phyloP scores from a whole-genome alignment of 1,140 invertebrate genomes.

The Brachionus rotundiformis region DNA sequence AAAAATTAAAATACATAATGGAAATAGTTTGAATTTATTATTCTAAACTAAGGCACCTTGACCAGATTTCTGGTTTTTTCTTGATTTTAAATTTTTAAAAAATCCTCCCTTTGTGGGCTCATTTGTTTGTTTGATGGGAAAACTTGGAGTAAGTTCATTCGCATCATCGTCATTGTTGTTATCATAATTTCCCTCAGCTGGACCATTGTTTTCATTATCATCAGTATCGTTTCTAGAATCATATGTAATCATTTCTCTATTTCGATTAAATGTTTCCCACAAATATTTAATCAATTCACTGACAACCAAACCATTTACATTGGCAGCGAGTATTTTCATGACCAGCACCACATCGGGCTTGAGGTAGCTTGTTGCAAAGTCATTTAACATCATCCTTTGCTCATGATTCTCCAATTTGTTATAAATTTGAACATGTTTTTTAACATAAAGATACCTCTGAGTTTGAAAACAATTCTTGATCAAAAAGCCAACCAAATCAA shows the following conservation, averaged over 20 bases:
- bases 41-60: constrained; percentile 27
- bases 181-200: not conserved
- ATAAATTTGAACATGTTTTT: constrained; percentile 46
- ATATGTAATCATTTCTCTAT: not conserved
- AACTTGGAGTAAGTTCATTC: constrained; percentile 19
- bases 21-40: constrained; percentile 7
- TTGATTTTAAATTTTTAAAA: constrained; percentile 17
- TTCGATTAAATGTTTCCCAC: constrained; percentile 57
- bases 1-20: not conserved
- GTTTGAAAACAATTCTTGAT: constrained; percentile 32
- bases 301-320: constrained; percentile 66
- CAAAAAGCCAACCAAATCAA: constrained; percentile 30
- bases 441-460: constrained; percentile 6
- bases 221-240: not conserved
- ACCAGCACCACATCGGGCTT: constrained; percentile 67
- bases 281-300: constrained; percentile 66
- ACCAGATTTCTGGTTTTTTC: not conserved
- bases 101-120: not conserved
- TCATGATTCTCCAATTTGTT: constrained; percentile 27
- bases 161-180: not conserved
- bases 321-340: constrained; percentile 65
- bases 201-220: not conserved
- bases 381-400: constrained; percentile 9
- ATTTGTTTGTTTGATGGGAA: constrained; percentile 9
- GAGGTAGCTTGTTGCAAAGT: constrained; percentile 66